Conservation (phyloP, 2,888 invertebrate genomes). For the Pollenia amentaria region DNA sequence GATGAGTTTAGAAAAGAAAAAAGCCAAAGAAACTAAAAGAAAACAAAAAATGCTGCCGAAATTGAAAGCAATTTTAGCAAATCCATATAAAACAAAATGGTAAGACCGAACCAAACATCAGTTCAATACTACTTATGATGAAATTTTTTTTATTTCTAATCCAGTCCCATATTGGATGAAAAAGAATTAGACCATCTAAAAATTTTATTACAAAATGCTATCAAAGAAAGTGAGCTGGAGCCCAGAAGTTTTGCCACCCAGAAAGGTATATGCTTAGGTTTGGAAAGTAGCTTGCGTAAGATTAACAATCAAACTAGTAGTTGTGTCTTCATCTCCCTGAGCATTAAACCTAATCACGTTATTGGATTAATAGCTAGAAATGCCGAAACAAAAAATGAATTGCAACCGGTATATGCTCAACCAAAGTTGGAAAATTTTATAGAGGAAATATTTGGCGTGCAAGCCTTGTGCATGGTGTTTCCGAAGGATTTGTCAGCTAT, state of each 20-base stretch:
- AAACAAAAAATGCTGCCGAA: slow-evolving; percentile 79
- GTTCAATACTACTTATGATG: neutral
- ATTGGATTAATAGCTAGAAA: slow-evolving; percentile 78
- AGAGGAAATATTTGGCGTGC: slow-evolving; percentile 77
- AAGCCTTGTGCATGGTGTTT: slow-evolving; percentile 76
- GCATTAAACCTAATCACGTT: slow-evolving; percentile 78
- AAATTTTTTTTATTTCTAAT: slow-evolving; percentile 5
- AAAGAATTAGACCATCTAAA: slow-evolving; percentile 75
- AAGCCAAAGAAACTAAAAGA: slow-evolving; percentile 78
- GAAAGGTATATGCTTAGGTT: slow-evolving; percentile 77
- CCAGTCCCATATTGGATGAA: slow-evolving; percentile 77
- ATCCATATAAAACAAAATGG: slow-evolving; percentile 75
- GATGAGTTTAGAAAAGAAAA: slow-evolving; percentile 78
- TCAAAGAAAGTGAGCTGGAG: slow-evolving; percentile 52
- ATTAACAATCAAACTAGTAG: slow-evolving; percentile 78
- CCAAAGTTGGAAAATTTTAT: slow-evolving; percentile 79
- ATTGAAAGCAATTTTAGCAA: slow-evolving; percentile 79
- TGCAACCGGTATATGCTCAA: slow-evolving; percentile 78
- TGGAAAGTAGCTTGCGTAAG: slow-evolving; percentile 79
- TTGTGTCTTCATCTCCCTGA: slow-evolving; percentile 79
- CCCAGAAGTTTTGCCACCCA: slow-evolving; percentile 75
- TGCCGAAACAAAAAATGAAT: slow-evolving; percentile 76
- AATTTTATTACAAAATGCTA: slow-evolving; percentile 72
- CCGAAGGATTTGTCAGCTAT: slow-evolving; percentile 74
- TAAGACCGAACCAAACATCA: neutral